phyloP scores from a whole-genome alignment of 2,113 vertebrate genomes.

The Salminus brasiliensis region DNA sequence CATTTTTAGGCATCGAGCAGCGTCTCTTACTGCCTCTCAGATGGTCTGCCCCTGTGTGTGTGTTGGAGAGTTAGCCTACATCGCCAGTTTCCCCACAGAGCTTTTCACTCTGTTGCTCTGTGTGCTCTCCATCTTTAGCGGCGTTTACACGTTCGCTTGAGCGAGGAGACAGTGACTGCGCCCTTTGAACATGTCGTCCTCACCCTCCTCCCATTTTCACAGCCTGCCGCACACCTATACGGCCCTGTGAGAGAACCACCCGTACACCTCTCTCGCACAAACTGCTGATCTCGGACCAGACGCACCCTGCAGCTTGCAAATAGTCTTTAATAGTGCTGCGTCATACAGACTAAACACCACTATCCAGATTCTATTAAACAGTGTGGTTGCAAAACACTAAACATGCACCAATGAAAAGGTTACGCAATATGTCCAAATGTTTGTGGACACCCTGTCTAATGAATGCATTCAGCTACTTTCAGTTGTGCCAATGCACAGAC shows the following conservation, averaged over 20 bases:
- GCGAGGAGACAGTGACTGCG: neutral
- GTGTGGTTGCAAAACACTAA: no score
- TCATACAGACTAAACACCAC: no score
- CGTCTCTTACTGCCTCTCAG: no score
- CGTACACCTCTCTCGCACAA: neutral
- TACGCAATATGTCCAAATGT: no score
- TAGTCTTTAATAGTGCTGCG: neutral
- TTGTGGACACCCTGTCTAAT: neutral
- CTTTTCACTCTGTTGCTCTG: neutral
- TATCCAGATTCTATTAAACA: no score
- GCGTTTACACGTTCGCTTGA: neutral
- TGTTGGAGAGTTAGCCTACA: neutral
- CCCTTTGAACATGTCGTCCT: neutral
- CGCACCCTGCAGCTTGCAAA: neutral
- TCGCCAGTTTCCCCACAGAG: neutral
- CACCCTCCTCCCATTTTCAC: constrained; percentile 16
- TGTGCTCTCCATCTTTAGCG: constrained; percentile 3
- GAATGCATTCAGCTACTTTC: no score
- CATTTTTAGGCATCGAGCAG: no score
- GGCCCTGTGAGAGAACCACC: neutral
- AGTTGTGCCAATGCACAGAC: no score
- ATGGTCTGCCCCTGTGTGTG: neutral
- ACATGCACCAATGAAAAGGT: no score
- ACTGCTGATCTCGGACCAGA: no score
- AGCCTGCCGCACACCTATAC: neutral